Evolutionary conservation across 2,888 invertebrate genomes (phyloP), one percentile per base, ranked within the genome.

Genomic region (Cosmia trapezina): DNA sequence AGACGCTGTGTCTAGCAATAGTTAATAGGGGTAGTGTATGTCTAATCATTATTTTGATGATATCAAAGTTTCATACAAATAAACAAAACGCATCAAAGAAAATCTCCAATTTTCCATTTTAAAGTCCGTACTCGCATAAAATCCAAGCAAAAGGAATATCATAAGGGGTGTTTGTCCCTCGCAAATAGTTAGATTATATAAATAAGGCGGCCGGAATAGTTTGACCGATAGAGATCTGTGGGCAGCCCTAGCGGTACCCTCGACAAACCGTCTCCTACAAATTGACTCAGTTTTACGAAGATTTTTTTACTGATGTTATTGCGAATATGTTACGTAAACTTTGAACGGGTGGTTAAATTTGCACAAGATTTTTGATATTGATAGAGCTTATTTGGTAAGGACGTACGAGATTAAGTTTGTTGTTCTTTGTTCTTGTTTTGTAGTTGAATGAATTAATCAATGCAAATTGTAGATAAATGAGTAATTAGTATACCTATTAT

Each of bases 101-200:
- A 41, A 73, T 47, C 33, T 47, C 11, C 51, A 64, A 60, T 57
- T 80, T 56, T 63, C 41, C 56, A 61, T 54, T 83, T 81, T 75
- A 78, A 85, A 83, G 49, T 69, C 28, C 41, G 53, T 56, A 70
- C 70, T 79, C 64, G n/a, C 33, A 63, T 76, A 74, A 83, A 83
- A 83, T 63, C 57, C 62, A 76, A 78, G 77, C 71, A 75, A 78
- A 86, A 73, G 67, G 78, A 74, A 80, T 71, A 83, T 67, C 72
- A 79, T 90, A 91, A 93, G 90, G 95, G 93, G 93, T 93, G 93
- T 92, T 94, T 93, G 94, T 95, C 94, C 95, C 94, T 93, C 91
- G 89, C 94, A 94, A 95, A 95, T 94, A 94, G 95, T 94, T 93
- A 95, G 95, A 95, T 96, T 95, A 95, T 95, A 95, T 95, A 96